phyloP scores from a whole-genome alignment of 2,888 invertebrate genomes.

The Argyra leucocephala region DNA sequence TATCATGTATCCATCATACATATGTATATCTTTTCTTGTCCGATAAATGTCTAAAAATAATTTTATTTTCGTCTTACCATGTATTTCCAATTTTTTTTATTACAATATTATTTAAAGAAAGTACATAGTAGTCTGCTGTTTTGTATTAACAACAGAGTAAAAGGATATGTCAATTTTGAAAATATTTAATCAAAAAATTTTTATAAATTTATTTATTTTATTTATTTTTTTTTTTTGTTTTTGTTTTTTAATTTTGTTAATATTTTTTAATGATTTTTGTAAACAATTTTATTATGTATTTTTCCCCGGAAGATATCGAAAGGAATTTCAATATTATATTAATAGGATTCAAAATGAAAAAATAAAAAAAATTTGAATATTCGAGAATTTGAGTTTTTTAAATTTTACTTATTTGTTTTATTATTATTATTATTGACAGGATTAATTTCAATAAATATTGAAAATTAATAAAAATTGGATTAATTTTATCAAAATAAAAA shows the following conservation, averaged over 20 bases:
- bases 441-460: not conserved
- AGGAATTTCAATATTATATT: slow-evolving; percentile 6
- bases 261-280: not conserved
- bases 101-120: too few species aligned
- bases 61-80: too few species aligned
- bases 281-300: too few species aligned
- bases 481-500: not conserved
- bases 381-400: too few species aligned
- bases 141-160: not conserved
- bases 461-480: not conserved
- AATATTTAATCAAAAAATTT: not conserved
- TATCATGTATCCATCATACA: too few species aligned
- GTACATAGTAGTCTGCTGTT: too few species aligned
- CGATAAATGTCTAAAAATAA: too few species aligned
- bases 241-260: not conserved
- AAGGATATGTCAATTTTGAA: not conserved
- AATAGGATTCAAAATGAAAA: not conserved
- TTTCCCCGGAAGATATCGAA: not conserved
- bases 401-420: too few species aligned
- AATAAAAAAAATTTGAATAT: not conserved
- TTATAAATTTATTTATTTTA: too few species aligned
- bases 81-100: too few species aligned
- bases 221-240: not conserved
- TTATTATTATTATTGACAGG: not conserved
- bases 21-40: too few species aligned